Base-by-base conservation (phyloP, 2,888 invertebrate species). In the Spisula subtruncata region DNA sequence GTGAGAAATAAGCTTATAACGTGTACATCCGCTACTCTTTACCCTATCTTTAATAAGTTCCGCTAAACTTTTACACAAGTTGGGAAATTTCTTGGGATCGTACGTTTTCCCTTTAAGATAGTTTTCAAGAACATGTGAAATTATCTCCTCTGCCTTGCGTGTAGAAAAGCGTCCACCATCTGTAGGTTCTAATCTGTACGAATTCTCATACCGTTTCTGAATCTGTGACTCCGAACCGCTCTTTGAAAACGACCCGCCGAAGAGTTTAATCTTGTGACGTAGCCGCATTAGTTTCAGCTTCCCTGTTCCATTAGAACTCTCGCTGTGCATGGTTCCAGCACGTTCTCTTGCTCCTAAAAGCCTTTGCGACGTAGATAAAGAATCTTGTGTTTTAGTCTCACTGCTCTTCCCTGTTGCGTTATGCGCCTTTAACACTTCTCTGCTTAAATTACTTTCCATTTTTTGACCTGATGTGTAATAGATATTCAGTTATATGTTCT, bases 1-100 rank as follows among this genome's bases (percentile, higher is more conserved):
- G 81, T 93, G 92, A 10, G 95, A 90, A 12, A 95, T 89, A 20
- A 95, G 86, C 88, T 95, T 95, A 92, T 94, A 94, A 35, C 94
- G 91, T 81, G 92, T 91, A 48, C 94, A 86, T 32, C 94, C 95
- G 6, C 93, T 91, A 10, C 88, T 83, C 88, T 95, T 95, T 10
- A 95, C 93, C 10, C 95, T 71, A 56, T 95, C 95, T 83, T 95
- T 94, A 41, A 95, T 94, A 35, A 95, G 90, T 66, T 95, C 95
- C 12, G 95, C 92, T 90, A 95, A 83, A 60, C 93, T 94, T 92
- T 94, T 94, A 86, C 93, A 94, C 66, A 95, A 88, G 16, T 90
- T 90, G 12, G 95, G 94, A 86, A 94, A 95, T 46, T 92, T 94
- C 81, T 93, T 94, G 5, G 94, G 87, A 85, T 95, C 94, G 90